These are phyloP conservation scores for Agapetus fuscipes DNA, from an alignment of 2,888 invertebrate species.

Conservation along the genomic window DNA sequence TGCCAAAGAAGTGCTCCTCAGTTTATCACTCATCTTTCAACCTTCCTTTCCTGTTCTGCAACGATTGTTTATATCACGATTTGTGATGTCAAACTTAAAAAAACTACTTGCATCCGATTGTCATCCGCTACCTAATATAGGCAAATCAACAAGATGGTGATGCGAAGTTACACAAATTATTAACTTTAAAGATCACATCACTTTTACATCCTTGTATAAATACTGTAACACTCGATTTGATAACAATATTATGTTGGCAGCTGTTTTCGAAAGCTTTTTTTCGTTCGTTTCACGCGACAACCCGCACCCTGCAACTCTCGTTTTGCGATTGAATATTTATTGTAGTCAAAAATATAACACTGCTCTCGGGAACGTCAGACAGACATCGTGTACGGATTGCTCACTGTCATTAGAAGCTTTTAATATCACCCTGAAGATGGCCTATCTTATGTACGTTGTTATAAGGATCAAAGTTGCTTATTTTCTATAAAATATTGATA, in stretches of 20 bases:
- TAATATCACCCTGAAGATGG: too few species aligned
- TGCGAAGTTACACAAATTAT: background rate
- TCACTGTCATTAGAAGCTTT: too few species aligned
- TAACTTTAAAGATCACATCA: too few species aligned
- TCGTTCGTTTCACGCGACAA: conserved; percentile 15
- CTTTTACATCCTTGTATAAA: conserved; percentile 11
- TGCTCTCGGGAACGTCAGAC: background rate
- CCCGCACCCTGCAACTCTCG: conserved; percentile 11
- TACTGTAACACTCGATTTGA: too few species aligned
- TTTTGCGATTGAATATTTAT: conserved; percentile 9
- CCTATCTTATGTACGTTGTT: too few species aligned
- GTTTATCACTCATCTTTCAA: conserved; percentile 16
- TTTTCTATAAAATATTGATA: too few species aligned
- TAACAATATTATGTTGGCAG: too few species aligned
- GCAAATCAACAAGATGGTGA: conserved; percentile 7
- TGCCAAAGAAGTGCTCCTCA: conserved; percentile 7
- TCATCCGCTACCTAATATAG: conserved; percentile 11
- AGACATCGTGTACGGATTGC: background rate
- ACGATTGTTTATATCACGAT: conserved; percentile 3
- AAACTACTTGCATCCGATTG: conserved; percentile 9
- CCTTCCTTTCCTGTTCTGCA: conserved; percentile 1
- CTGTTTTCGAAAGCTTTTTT: conserved; percentile 16
- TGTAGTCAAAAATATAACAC: too few species aligned
- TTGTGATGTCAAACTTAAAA: conserved; percentile 1
- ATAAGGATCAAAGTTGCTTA: too few species aligned